phyloP scores from a whole-genome alignment of 2,113 vertebrate genomes.

The Sander vitreus region DNA sequence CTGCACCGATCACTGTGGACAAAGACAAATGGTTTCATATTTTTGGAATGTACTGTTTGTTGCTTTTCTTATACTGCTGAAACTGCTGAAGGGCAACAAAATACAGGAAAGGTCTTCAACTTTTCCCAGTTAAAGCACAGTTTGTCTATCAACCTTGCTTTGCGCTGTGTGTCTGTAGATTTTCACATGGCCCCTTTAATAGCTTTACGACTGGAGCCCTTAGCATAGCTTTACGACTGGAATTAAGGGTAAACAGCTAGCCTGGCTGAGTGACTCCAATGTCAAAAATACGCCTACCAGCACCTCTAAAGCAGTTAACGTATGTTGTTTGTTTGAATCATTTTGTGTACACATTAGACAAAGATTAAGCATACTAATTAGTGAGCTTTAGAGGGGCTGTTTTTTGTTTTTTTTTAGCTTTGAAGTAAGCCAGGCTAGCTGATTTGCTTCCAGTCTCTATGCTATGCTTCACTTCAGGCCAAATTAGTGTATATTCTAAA shows the following conservation, averaged over 20 bases:
- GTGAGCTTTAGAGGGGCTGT: not conserved
- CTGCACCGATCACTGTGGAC: not conserved
- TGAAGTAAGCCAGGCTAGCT: not conserved
- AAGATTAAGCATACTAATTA: not conserved
- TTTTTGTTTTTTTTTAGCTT: not conserved
- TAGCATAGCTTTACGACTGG: not conserved
- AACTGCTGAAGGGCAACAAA: constrained; percentile 19
- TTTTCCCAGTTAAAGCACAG: constrained; percentile 11
- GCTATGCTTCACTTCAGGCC: not conserved
- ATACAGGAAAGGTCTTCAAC: constrained; percentile 6
- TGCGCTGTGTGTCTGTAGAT: too few relatives aligned
- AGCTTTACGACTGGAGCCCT: too few relatives aligned
- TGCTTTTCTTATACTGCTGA: not conserved
- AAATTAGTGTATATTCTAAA: not conserved
- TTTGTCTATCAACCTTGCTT: not conserved
- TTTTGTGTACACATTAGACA: not conserved
- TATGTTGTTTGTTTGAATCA: not conserved
- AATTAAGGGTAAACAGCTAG: not conserved
- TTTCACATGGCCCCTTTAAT: too few relatives aligned
- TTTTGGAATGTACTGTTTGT: constrained; percentile 18
- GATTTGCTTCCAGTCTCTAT: not conserved
- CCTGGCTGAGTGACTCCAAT: not conserved
- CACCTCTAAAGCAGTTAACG: not conserved
- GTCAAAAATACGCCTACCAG: not conserved
- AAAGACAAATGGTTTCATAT: constrained; percentile 40